Evolutionary conservation across 2,888 invertebrate species (phyloP).

Genomic region (Serrognathus titanus): DNA sequence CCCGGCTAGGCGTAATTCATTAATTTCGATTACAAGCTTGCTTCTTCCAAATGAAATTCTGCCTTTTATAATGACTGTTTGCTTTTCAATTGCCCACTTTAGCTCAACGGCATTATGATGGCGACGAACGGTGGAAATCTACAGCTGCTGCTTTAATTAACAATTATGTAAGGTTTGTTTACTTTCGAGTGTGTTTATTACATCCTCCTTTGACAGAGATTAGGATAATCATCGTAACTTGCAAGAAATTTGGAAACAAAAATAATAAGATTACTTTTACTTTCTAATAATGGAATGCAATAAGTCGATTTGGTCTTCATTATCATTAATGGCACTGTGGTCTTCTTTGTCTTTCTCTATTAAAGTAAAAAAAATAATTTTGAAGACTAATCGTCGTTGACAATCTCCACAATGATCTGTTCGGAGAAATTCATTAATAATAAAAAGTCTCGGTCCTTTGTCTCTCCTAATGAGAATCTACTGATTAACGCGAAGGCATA

Average conservation of each 20-base stretch:
- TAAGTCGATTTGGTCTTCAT: no score
- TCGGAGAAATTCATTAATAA: no score
- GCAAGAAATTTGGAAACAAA: no score
- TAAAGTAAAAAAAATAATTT: no score
- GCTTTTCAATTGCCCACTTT: conserved; percentile 8
- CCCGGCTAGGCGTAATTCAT: conserved; percentile 35
- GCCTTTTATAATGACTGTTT: conserved; percentile 4
- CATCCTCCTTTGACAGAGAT: no score
- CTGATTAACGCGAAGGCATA: conserved; percentile 21
- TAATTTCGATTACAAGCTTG: conserved; percentile 25
- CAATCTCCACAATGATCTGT: no score
- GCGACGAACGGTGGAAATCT: conserved; percentile 3
- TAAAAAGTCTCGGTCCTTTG: conserved; percentile 24
- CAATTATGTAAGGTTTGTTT: conserved; percentile 9
- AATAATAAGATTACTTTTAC: no score
- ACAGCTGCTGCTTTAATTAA: conserved; percentile 16
- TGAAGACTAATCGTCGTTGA: no score
- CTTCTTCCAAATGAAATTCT: conserved; percentile 21
- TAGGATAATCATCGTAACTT: no score
- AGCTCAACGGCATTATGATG: conserved; percentile 4
- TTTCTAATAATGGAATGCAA: no score
- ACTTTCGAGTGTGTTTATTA: background rate
- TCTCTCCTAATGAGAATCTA: conserved; percentile 27
- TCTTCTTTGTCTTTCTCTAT: no score
- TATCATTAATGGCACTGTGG: no score